These are phyloP conservation scores for Drosophila eohydei DNA, from an alignment of 2,888 invertebrate species.

Conservation along the genomic window DNA sequence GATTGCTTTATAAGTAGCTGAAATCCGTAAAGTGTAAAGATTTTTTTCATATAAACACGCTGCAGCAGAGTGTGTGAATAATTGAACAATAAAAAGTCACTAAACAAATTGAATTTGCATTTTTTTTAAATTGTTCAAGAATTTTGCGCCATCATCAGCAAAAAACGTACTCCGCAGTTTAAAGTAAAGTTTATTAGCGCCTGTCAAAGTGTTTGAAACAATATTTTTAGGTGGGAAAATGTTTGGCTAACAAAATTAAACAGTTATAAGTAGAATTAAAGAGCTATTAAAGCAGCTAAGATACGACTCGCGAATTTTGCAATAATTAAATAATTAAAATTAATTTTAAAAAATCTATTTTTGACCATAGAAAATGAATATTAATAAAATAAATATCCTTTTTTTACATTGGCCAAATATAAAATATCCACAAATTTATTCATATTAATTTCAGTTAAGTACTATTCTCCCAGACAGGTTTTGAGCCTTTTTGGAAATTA, in stretches of 20 bases:
- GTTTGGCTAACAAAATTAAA: constrained; percentile 1
- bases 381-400: too few species aligned
- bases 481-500: constrained; percentile 16
- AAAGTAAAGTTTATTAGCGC: not conserved
- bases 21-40: constrained; percentile 3
- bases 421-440: not conserved
- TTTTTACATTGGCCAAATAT: too few species aligned
- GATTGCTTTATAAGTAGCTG: constrained; percentile 47
- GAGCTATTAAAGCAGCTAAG: constrained; percentile 2
- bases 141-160: not conserved
- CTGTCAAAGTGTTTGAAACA: constrained; percentile 10
- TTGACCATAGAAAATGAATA: too few species aligned
- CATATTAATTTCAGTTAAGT: not conserved
- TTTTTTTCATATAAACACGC: constrained; percentile 4
- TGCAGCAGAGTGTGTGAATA: not conserved
- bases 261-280: constrained; percentile 8
- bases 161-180: constrained; percentile 4
- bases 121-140: not conserved
- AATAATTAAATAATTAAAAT: not conserved
- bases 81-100: constrained; percentile 12
- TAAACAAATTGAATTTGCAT: not conserved
- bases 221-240: not conserved
- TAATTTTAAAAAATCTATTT: too few species aligned
- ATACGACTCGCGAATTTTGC: not conserved
- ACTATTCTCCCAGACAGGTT: not conserved